Conservation (phyloP, 2,888 invertebrate genomes). For the Portevinia maculata region DNA sequence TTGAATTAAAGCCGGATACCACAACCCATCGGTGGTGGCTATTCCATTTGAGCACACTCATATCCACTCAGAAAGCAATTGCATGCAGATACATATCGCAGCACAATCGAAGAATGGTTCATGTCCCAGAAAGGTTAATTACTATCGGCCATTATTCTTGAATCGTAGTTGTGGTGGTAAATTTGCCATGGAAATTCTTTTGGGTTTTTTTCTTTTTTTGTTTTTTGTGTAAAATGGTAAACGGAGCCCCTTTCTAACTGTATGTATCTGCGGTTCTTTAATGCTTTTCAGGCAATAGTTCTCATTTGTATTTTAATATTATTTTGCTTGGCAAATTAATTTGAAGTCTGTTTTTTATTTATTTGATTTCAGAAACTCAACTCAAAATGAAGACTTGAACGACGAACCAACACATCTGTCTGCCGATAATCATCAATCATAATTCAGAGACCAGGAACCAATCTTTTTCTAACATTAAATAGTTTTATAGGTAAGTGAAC, state of each 20-base stretch:
- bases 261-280: constrained; percentile 63
- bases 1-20: constrained; percentile 12
- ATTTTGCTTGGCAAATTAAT: constrained; percentile 10
- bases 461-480: constrained; percentile 66
- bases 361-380: constrained; percentile 62
- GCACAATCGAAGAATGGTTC: constrained; percentile 25
- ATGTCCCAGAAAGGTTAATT: constrained; percentile 45
- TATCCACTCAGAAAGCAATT: background rate
- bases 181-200: constrained; percentile 6
- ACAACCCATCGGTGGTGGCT: background rate
- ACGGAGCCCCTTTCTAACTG: constrained; percentile 31
- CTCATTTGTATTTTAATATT: constrained; percentile 43
- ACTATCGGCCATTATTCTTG: constrained; percentile 44
- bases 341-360: constrained; percentile 17
- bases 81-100: constrained; percentile 48
- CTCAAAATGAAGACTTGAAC: constrained; percentile 67
- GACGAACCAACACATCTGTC: background rate
- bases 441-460: constrained; percentile 67
- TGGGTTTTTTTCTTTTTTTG: too few relatives aligned
- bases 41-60: constrained; percentile 41
- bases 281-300: constrained; percentile 58
- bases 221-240: background rate
- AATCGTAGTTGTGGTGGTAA: constrained; percentile 8
- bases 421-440: constrained; percentile 39
- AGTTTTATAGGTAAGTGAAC: constrained; percentile 51